Evolutionary conservation across 1,140 invertebrate genomes (phyloP).

Genomic region (Oncopodura yosiiana): DNA sequence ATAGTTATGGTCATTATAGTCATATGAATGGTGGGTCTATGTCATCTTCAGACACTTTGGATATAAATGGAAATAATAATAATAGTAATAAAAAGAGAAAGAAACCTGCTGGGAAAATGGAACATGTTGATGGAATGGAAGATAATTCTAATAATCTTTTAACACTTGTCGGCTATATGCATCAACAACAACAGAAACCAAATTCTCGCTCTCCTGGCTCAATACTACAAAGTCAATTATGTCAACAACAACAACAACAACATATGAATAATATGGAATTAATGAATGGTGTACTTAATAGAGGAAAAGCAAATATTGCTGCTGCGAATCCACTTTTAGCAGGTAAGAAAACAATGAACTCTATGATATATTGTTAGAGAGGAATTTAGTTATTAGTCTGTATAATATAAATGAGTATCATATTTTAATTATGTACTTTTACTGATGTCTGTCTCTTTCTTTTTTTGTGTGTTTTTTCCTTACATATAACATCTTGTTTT

Average conservation of each 20-base stretch:
- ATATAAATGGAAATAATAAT: background rate
- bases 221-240: conserved; percentile 33
- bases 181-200: background rate
- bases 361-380: too few relatives aligned
- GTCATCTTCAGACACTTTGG: background rate
- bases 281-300: too few relatives aligned
- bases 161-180: background rate
- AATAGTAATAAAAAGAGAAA: background rate
- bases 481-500: background rate
- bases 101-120: background rate
- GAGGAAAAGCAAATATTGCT: conserved; percentile 58
- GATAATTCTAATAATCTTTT: background rate
- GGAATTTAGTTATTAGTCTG: too few relatives aligned
- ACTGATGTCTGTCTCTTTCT: too few relatives aligned
- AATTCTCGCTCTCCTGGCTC: too few relatives aligned
- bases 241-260: conserved; percentile 29
- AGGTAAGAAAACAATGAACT: conserved; percentile 40
- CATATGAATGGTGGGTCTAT: conserved; percentile 6
- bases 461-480: too few relatives aligned
- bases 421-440: too few relatives aligned
- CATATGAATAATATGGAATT: conserved; percentile 18
- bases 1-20: background rate
- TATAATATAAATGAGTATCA: background rate
- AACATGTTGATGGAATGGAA: background rate
- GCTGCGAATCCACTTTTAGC: conserved; percentile 69